Evolutionary conservation across 1,140 invertebrate species (phyloP), one percentile per base, ranked within the genome.

Genomic region (Parasteatoda tepidariorum): DNA sequence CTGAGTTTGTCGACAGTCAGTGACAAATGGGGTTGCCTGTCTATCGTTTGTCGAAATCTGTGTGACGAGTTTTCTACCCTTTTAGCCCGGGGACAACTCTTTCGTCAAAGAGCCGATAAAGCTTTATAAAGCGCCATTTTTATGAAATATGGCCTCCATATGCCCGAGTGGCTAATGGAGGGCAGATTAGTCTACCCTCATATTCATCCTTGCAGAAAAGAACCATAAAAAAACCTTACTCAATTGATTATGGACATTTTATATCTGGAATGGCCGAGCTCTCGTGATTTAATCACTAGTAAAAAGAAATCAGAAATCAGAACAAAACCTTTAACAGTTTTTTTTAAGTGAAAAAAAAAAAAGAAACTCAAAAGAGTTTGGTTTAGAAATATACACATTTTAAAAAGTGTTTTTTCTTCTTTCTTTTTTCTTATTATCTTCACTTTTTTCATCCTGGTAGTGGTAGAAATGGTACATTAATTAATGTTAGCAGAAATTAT

Each of bases 1-100:
- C 66, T 38, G 38, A 68, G 38, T 24, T 66, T 38, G 38, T 68
- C 38, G 34, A 48, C n/a, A 30, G 15, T 7, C 41, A 28, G 48
- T 71, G 68, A 71, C 68, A 71, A 71, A 71, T 71, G 41, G 31
- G 41, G 3, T 3, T 15, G 15, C 41, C 28, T 26, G 26, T 71
- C 41, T 71, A 71, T 71, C 68, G 48, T 4, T 18, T 13, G 9
- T 26, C 11, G 26, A 48, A 55, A 71, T 71, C 68, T n/a, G 68
- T 71, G 48, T n/a, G 26, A 26, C 13, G 48, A 68, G 33, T 68
- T 68, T 71, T 71, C 68, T 48, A 71, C 68, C 68, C 68, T 71
- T 71, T 71, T 71, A 71, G 48, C 68, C 68, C 68, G 48, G 22
- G 68, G 68, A 71, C 68, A 71, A 71, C 68, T 38, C 68, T 71